Percentiles rank a stretch among this genome's conserved stretches.
phyloP scores from a whole-genome alignment of 2,113 vertebrate genomes.

The Camelus dromedarius region DNA sequence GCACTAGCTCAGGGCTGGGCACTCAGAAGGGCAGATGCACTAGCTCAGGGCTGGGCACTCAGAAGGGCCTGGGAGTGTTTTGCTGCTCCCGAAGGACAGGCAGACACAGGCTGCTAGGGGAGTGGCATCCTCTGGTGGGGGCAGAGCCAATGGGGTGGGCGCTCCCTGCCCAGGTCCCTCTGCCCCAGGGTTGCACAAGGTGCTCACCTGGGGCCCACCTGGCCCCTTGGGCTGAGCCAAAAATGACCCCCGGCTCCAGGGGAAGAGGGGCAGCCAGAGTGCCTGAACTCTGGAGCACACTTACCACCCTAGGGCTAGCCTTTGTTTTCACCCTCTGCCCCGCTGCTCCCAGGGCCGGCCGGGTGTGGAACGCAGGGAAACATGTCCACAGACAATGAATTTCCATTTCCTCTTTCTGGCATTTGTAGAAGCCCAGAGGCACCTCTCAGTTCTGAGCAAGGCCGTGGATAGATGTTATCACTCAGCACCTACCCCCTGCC shows the following conservation, averaged over 20 bases:
- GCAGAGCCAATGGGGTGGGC: rapidly evolving
- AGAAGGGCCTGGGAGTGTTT: neutral
- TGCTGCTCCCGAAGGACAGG: neutral
- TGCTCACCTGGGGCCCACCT: neutral
- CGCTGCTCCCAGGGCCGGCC: neutral
- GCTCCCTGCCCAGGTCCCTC: neutral
- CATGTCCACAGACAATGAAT: neutral
- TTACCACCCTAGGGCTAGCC: neutral
- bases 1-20: neutral
- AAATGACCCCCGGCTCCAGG: neutral
- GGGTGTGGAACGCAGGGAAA: neutral
- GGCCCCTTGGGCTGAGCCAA: neutral
- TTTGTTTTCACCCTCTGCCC: neutral
- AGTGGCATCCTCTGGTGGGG: neutral
- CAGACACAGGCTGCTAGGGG: neutral
- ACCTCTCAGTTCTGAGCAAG: neutral
- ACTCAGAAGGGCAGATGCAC: neutral
- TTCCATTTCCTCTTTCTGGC: slow-evolving; percentile 57
- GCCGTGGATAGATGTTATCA: neutral
- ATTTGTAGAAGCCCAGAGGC: neutral
- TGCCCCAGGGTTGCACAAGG: neutral
- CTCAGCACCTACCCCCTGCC: neutral
- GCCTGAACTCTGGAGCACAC: neutral
- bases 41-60: neutral
- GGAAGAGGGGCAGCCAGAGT: neutral